Base-by-base conservation (phyloP, 1,140 invertebrate species). In the Caenorhabditis latens region DNA sequence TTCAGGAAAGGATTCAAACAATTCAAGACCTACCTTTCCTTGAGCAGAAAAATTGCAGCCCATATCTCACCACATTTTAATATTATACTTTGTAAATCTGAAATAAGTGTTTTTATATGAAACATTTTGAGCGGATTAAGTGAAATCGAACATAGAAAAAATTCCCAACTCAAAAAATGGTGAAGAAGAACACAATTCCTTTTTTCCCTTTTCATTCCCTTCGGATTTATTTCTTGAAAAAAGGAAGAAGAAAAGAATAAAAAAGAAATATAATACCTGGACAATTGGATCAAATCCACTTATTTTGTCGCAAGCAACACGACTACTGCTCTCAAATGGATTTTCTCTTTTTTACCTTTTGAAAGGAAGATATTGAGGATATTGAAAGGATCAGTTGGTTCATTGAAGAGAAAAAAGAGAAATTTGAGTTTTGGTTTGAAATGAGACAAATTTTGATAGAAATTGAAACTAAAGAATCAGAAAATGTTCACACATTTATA, bases 221-320 rank as follows among this genome's bases (percentile, higher is more conserved):
- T 9, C 24, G 40, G 65, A 71, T 46, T 43, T 71, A 71, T 79
- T 42, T 19, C 24, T 9, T 5, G 13, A 79, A 24, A 24, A 50
- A 24, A 16, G 24, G 40, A 50, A 24, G 14, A 79, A 50, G 40
- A 42, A 79, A 79, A 79, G 40, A 43, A 79, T 40, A 46, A 42
- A 43, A n/a, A 71, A 43, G 42, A 42, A 46, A 46, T 79, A 79
- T 79, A 79, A 79, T 79, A 79, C 71, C 71, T 79, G 71, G 71
- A 24, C 71, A 50, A 79, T 79, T 79, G 71, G 46, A 79, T 79
- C 11, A 79, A 79, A 71, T 71, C 65, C 65, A 71, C 65, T 43
- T 79, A 50, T 53, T 79, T 79, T 79, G 71, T 32, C 19, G 11
- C 43, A 11, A 9, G 24, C 32, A 32, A 32, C 32, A 65, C 63